Base-by-base conservation (phyloP, 2,113 vertebrate genomes). In the Amblyornis subalaris region DNA sequence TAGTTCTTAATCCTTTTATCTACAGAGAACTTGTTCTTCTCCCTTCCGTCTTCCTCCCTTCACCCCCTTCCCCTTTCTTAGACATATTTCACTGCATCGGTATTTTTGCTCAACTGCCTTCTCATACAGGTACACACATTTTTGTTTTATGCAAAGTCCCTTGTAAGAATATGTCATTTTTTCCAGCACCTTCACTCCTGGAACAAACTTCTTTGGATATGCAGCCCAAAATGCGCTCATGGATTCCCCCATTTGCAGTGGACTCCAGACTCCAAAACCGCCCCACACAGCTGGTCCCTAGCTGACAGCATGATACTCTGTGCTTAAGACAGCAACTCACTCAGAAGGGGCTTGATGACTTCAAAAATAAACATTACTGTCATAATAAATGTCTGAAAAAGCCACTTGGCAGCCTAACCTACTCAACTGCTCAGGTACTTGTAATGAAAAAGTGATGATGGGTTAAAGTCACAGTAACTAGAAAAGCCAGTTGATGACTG, bases 391-490 rank as follows among this genome's bases (percentile, higher is more conserved):
- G 74, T 62, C 82, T 96, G 95, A 51, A 96, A 91, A 55, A 69
- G 50, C 36, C 36, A 8, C 85, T 92, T 88, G 81, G 83, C 80
- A 85, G 92, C 60, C 22, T 29, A 78, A 89, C n/a, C 67, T 86
- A 74, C 85, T 90, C 55, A 89, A 51, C 35, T 48, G 20, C 67
- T 50, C 0, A 55, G 94, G 92, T 83, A 87, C 67, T 76, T 94
- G 42, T 92, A 88, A 90, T 96, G 96, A 95, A 96, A 95, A 93
- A 73, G 89, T 89, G 96, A 97, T 69, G 62, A 70, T 76, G 57
- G 40, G 66, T 83, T 90, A 89, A 94, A 94, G 76, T 76, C 64
- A 75, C 5, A 69, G 92, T 40, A 74, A 60, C 74, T 86, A 62
- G 90, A 92, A 96, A 93, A 97, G 88, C 83, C 75, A 82, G 81